Base-by-base conservation (phyloP, 2,888 invertebrate genomes). In the Hirudinaria manillensis region DNA sequence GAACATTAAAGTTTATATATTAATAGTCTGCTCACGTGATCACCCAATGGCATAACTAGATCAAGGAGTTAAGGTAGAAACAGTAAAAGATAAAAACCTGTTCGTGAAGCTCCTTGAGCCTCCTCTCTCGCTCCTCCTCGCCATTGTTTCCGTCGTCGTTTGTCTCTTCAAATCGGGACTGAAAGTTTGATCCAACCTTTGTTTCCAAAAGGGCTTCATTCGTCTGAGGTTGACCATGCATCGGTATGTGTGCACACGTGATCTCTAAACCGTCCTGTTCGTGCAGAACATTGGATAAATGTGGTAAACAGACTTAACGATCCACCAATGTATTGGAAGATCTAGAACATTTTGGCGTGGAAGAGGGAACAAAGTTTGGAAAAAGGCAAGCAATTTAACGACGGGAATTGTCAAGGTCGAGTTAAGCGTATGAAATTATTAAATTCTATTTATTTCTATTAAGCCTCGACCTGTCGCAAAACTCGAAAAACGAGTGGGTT, bases 211-310 rank as follows among this genome's bases (percentile, higher is more conserved):
- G 70, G 27, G 38, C 24, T 7, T 68, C 68, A 16, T 13, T 45
- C 75, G 45, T 70, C 7, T 34, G 21, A 45, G 75, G 70, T 16
- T 61, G 51, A 38, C 27, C 13, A 84, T 95, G 95, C 83, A 95
- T 95, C 76, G 95, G 96, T 86, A 96, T 94, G 88, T 93, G 93
- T 68, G 95, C 94, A 87, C 92, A 95, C 77, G 92, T 92, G 91
- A 94, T 92, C 89, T 97, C 97, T 87, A 97, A 97, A 71, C 96
- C 94, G 86, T 96, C 96, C 84, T 87, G 80, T 56, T 82, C 77
- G 16, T 16, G 16, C 45, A 45, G 6, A 45, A 45, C 4, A 45
- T 10, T 10, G 16, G 16, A 10, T 16, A 10, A 45, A 45, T 45
- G 10, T 45, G 45, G 16, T 45, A 45, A 45, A 16, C 16, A 45